Base-by-base conservation (phyloP, 2,797 vertebrate genomes). In the Notolepis coatsorum region DNA sequence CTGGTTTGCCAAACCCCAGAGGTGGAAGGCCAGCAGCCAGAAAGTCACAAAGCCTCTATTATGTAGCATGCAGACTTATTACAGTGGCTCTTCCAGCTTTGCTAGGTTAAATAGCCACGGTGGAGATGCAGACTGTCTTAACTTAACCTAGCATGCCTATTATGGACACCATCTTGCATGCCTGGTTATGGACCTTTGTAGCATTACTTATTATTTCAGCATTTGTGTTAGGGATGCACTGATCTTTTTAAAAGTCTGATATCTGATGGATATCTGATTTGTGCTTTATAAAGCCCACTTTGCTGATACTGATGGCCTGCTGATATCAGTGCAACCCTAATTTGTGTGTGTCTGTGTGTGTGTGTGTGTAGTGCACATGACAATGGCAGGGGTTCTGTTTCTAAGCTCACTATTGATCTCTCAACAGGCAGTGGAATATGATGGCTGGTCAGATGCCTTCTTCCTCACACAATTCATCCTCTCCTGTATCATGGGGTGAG, bases 401-500 rank as follows among this genome's bases (percentile, higher is more conserved):
- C 28, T 13, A 18, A 30, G 5, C 17, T 61, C 3, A 13, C 7
- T 12, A 10, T 45, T 53, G 38, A 63, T 69, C 25, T 52, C 12
- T 42, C 47, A 5, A 8, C 68, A 99, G 97, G 96, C 95, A 0
- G 13, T 96, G 84, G 92, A 97, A 15, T 99, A 93, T 68, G 94
- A 96, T 2, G 96, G 95, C 56, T 99, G 97, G 98, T 93, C 94
- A 0, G 94, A 99, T 67, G 50, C 56, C 0, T 24, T 96, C 46
- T 99, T 99, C 84, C 37, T 98, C 4, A 41, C 86, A 61, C 96
- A 97, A 92, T 99, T 98, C 54, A 70, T 80, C 31, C 89, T 98
- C 8, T 98, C 97, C 2, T 99, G 96, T 68, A 84, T 98, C 18
- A 98, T 99, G 97, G 97, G 97, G 98, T 99, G 92, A 95, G 94